Percentiles rank a stretch among this genome's conserved stretches.
phyloP scores from a whole-genome alignment of 2,113 vertebrate species.

The Amphiprion percula region DNA sequence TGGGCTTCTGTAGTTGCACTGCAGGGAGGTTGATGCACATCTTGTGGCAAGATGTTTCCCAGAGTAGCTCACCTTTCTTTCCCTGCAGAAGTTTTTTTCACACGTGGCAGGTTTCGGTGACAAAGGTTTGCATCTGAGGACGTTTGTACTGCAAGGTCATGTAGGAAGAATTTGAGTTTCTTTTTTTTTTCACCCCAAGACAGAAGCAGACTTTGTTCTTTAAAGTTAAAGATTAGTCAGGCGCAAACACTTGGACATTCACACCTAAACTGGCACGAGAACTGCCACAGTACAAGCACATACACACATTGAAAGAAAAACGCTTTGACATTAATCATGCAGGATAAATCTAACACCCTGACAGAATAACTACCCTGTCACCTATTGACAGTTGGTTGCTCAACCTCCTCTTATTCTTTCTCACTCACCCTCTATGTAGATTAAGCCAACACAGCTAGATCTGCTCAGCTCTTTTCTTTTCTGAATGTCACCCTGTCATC shows the following conservation, averaged over 20 bases:
- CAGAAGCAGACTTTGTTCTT: constrained; percentile 72
- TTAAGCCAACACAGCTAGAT: constrained; percentile 55
- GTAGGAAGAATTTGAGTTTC: constrained; percentile 53
- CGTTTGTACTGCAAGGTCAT: constrained; percentile 37
- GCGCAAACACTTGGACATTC: constrained; percentile 61
- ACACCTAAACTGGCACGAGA: constrained; percentile 43
- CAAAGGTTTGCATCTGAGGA: neutral
- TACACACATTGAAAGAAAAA: constrained; percentile 19
- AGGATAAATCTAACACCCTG: constrained; percentile 36
- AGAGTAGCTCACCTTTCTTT: neutral
- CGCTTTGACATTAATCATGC: constrained; percentile 37
- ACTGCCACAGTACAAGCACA: neutral
- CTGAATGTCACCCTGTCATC: constrained; percentile 36
- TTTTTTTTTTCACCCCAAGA: constrained; percentile 27
- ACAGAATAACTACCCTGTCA: constrained; percentile 60
- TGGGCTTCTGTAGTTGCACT: constrained; percentile 9
- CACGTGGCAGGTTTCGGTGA: too few relatives aligned
- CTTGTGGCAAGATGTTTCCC: constrained; percentile 34
- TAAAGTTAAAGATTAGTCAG: constrained; percentile 75
- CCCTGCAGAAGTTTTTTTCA: neutral
- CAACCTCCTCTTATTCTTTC: constrained; percentile 23
- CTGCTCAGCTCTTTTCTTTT: constrained; percentile 34
- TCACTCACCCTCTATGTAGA: constrained; percentile 19
- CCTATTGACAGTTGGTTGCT: constrained; percentile 51
- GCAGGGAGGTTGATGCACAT: constrained; percentile 25